phyloP scores from a whole-genome alignment of 2,797 vertebrate species.

The Oryzias sinensis region DNA sequence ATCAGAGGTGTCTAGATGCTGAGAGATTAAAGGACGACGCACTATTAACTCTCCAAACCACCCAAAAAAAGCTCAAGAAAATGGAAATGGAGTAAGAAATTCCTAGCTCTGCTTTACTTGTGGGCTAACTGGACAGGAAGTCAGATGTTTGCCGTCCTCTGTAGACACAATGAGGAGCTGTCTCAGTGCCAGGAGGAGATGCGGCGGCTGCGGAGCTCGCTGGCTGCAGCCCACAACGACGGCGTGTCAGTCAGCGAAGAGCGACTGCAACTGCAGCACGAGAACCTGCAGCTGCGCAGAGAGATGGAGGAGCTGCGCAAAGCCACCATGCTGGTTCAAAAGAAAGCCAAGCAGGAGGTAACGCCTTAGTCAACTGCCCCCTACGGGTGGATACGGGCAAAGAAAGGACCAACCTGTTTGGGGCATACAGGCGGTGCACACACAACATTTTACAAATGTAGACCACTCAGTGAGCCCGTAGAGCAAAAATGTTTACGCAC shows the following conservation, averaged over 20 bases:
- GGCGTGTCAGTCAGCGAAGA: slow-evolving; percentile 85
- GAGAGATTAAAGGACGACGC: slow-evolving; percentile 87
- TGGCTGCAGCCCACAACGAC: slow-evolving; percentile 83
- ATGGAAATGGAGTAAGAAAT: slow-evolving; percentile 87
- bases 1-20: slow-evolving; percentile 85
- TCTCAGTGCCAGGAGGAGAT: slow-evolving; percentile 85
- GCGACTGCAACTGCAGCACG: slow-evolving; percentile 87
- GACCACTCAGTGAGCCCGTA: too few relatives aligned
- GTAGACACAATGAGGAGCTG: slow-evolving; percentile 87
- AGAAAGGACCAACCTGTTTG: too few relatives aligned
- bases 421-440: too few relatives aligned
- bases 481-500: too few relatives aligned
- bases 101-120: background rate
- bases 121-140: background rate
- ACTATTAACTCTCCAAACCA: slow-evolving; percentile 82
- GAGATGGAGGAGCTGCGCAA: slow-evolving; percentile 87
- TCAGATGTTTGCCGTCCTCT: slow-evolving; percentile 3
- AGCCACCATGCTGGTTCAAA: slow-evolving; percentile 77
- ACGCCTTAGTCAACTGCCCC: background rate
- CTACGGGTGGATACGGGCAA: too few relatives aligned
- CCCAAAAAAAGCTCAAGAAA: slow-evolving; percentile 86
- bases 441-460: too few relatives aligned
- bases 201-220: slow-evolving; percentile 79
- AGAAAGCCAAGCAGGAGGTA: slow-evolving; percentile 89
- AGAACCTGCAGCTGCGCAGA: slow-evolving; percentile 83